These are phyloP conservation scores for Phenganax subtilis DNA, from an alignment of 92 coral and sea anemone genomes.

Conservation along the genomic window DNA sequence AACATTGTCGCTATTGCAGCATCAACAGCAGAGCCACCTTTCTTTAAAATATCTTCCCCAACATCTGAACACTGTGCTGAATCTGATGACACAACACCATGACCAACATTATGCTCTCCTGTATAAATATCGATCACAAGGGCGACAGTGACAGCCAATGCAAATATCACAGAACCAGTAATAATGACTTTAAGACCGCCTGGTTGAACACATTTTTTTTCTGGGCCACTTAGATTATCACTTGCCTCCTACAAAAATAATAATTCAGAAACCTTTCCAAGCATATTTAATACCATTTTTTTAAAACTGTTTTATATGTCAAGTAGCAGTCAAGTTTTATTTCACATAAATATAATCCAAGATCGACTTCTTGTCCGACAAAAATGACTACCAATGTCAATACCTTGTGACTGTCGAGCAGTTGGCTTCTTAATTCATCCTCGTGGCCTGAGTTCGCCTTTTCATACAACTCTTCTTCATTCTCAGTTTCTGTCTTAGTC, in stretches of 20 bases:
- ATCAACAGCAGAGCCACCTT: conserved; percentile 95
- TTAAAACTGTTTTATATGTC: not conserved
- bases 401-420: not conserved
- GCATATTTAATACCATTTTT: not conserved
- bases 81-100: conserved; percentile 89
- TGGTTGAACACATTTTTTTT: conserved; percentile 33
- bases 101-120: conserved; percentile 77
- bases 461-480: not conserved
- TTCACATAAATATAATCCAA: not conserved
- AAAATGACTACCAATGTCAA: not conserved
- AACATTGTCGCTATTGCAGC: conserved; percentile 82
- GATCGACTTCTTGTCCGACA: not conserved
- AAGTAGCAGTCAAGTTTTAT: not conserved
- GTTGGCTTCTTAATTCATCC: not conserved
- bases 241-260: not conserved
- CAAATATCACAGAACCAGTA: conserved; percentile 71
- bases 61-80: conserved; percentile 70
- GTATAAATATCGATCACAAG: conserved; percentile 61
- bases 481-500: not conserved
- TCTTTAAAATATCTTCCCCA: conserved; percentile 66
- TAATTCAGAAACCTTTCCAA: not conserved
- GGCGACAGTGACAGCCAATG: conserved; percentile 70
- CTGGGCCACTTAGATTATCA: not conserved
- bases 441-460: not conserved
- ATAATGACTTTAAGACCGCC: conserved; percentile 67